These are phyloP conservation scores for Heliconius hortense DNA, from an alignment of 2,888 invertebrate species.

Conservation along the genomic window DNA sequence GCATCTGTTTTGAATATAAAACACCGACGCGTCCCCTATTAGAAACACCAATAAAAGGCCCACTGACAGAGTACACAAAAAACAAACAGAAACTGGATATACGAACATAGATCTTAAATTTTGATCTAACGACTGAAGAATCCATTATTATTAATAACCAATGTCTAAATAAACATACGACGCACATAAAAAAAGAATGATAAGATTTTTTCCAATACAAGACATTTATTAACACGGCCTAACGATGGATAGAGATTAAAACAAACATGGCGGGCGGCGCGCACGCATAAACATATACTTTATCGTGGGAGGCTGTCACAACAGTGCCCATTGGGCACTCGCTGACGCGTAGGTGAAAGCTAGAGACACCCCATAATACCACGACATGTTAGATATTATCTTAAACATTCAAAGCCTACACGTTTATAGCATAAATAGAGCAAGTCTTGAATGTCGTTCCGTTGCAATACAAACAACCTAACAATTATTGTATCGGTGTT, in stretches of 20 bases:
- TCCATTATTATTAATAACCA: conserved; percentile 80
- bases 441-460: neutral
- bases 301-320: conserved; percentile 82
- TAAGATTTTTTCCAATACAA: conserved; percentile 66
- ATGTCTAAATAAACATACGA: conserved; percentile 78
- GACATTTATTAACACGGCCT: conserved; percentile 79
- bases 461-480: neutral
- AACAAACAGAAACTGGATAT: conserved; percentile 65
- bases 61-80: conserved; percentile 62
- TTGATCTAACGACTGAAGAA: conserved; percentile 75
- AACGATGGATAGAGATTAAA: conserved; percentile 78
- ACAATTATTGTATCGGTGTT: neutral
- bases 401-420: conserved; percentile 69
- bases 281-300: conserved; percentile 76
- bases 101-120: conserved; percentile 70
- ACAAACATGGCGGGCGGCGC: conserved; percentile 80
- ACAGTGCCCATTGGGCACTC: conserved; percentile 70
- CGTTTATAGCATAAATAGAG: conserved; percentile 40
- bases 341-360: conserved; percentile 76
- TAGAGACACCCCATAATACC: conserved; percentile 65
- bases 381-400: conserved; percentile 69
- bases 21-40: conserved; percentile 63
- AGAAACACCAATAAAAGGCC: conserved; percentile 72
- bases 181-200: conserved; percentile 66
- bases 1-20: conserved; percentile 80